A percentile compares a stretch with the other conserved stretches of the same genome.
These are phyloP conservation scores for Acronicta leporina DNA, from an alignment of 2,888 invertebrate genomes.

Conservation along the genomic window DNA sequence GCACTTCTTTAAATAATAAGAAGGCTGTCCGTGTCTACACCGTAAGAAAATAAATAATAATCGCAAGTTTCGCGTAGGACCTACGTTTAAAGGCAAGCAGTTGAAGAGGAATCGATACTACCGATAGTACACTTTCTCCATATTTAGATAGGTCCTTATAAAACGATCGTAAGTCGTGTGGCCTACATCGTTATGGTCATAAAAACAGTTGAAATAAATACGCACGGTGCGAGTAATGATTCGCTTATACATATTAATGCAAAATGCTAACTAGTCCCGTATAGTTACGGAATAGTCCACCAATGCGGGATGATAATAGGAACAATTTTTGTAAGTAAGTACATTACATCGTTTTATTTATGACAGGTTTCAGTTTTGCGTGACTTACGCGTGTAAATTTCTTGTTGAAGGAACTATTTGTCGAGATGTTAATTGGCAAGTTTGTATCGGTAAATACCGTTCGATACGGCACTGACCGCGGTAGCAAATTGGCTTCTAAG, in stretches of 20 bases:
- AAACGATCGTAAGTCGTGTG: background rate
- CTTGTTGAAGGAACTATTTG: background rate
- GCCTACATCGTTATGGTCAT: background rate
- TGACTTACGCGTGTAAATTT: background rate
- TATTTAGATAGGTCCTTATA: background rate
- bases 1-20: too few relatives aligned
- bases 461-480: too few relatives aligned
- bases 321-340: conserved; percentile 15
- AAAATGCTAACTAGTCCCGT: conserved; percentile 34
- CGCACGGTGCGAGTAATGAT: conserved; percentile 10
- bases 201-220: conserved; percentile 3
- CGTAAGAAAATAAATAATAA: too few relatives aligned
- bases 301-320: conserved; percentile 30
- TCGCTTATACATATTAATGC: conserved; percentile 21
- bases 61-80: too few relatives aligned
- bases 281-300: conserved; percentile 34
- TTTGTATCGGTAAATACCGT: too few relatives aligned
- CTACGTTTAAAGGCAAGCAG: too few relatives aligned
- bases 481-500: too few relatives aligned
- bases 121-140: too few relatives aligned
- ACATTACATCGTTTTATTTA: conserved; percentile 6
- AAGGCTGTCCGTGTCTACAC: too few relatives aligned
- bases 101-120: too few relatives aligned
- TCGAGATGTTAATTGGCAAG: too few relatives aligned
- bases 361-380: background rate